Conservation (phyloP, 2,113 vertebrate genomes). For the Cebus imitator region DNA sequence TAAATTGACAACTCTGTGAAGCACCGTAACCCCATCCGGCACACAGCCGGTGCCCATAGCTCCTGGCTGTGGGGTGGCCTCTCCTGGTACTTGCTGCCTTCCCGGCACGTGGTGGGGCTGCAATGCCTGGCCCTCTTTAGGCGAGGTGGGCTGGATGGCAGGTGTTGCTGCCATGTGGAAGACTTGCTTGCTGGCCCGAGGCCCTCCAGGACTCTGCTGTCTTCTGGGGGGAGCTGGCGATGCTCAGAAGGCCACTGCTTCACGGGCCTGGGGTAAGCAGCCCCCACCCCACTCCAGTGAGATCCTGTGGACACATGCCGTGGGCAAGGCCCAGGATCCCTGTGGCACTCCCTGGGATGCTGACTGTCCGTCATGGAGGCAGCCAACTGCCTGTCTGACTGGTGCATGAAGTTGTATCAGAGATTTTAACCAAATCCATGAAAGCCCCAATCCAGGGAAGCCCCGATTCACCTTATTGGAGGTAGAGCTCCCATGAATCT, state of each 20-base stretch:
- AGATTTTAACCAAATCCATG: neutral
- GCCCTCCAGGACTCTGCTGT: neutral
- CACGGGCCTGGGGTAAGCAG: fast-evolving
- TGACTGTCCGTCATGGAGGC: neutral
- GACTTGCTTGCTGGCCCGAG: neutral
- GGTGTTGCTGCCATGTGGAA: neutral
- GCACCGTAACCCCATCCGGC: neutral
- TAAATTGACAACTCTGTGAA: neutral
- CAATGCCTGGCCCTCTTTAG: neutral
- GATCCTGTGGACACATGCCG: neutral
- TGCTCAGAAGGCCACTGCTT: neutral
- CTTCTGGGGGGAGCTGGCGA: neutral
- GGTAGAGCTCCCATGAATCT: neutral
- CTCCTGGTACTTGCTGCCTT: neutral
- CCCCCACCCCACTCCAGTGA: neutral
- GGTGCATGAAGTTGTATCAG: neutral
- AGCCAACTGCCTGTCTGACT: neutral
- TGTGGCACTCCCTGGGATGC: neutral
- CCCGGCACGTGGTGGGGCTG: neutral
- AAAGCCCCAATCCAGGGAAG: neutral
- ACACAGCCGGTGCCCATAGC: no score
- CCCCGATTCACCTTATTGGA: neutral
- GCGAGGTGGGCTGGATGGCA: neutral
- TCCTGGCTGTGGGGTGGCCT: no score
- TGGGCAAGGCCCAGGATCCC: neutral